Evolutionary conservation across 2,888 invertebrate species (phyloP).

Genomic region (Epiblema foenella): DNA sequence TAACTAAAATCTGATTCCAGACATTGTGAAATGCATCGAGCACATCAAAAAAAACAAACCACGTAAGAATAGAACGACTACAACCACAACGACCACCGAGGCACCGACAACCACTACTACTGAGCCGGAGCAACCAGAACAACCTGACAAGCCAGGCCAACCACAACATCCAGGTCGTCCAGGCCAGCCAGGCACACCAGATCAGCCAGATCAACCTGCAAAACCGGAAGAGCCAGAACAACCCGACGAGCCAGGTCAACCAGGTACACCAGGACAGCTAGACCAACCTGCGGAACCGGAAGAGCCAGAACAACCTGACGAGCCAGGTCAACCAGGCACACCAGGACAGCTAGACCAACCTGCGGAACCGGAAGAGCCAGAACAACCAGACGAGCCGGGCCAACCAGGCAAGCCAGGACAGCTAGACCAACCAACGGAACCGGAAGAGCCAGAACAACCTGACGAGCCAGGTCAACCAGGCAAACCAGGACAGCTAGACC

Average conservation of each 20-base stretch:
- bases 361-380: no score
- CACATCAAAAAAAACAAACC: slow-evolving; percentile 45
- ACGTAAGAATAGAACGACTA: slow-evolving; percentile 32
- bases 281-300: no score
- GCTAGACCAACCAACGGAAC: no score
- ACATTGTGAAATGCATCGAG: slow-evolving; percentile 45
- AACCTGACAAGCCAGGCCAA: neutral
- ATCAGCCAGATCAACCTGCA: no score
- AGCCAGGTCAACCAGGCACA: no score
- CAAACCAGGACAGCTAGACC: slow-evolving; percentile 15
- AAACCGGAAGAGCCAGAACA: neutral
- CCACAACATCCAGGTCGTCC: no score
- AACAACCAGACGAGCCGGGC: no score
- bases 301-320: no score
- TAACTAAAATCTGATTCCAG: slow-evolving; percentile 27
- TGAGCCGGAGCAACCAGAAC: slow-evolving; percentile 17
- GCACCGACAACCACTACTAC: neutral
- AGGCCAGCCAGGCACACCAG: neutral
- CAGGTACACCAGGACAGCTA: no score
- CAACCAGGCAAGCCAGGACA: no score
- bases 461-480: slow-evolving; percentile 20
- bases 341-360: no score
- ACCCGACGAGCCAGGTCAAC: neutral
- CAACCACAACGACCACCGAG: slow-evolving; percentile 30
- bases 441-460: neutral